Conservation (phyloP, 2,888 invertebrate genomes). For the Patella pellucida region DNA sequence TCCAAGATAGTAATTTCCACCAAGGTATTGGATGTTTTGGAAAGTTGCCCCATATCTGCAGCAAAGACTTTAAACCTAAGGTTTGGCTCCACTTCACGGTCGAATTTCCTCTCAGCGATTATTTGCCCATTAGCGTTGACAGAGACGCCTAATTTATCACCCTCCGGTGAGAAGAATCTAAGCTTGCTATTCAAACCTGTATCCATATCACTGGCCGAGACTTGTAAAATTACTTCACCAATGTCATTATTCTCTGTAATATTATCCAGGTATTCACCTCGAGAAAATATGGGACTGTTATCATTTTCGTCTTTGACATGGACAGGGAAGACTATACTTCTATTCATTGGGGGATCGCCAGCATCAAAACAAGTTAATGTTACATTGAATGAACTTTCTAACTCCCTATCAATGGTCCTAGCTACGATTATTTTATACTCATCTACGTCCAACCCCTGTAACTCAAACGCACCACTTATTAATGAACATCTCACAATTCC, state of each 20-base stretch:
- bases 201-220: constrained; percentile 49
- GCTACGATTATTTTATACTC: constrained; percentile 55
- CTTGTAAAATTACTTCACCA: constrained; percentile 44
- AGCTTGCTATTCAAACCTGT: constrained; percentile 48
- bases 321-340: constrained; percentile 43
- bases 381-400: constrained; percentile 35
- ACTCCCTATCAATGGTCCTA: constrained; percentile 41
- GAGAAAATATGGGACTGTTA: constrained; percentile 86
- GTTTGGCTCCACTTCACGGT: constrained; percentile 48
- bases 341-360: constrained; percentile 44
- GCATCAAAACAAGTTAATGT: constrained; percentile 44
- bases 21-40: constrained; percentile 34
- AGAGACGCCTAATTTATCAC: constrained; percentile 38
- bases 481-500: constrained; percentile 54
- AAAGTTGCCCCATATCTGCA: constrained; percentile 42
- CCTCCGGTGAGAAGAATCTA: constrained; percentile 39
- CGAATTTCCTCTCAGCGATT: constrained; percentile 46
- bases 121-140: constrained; percentile 53
- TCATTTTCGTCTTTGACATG: constrained; percentile 88
- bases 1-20: constrained; percentile 46
- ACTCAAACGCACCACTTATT: constrained; percentile 48
- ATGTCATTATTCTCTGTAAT: constrained; percentile 51
- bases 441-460: constrained; percentile 49
- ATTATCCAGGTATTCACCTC: constrained; percentile 61
- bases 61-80: constrained; percentile 47